Base-by-base conservation (phyloP, 2,888 invertebrate genomes). In the Callosobruchus maculatus region DNA sequence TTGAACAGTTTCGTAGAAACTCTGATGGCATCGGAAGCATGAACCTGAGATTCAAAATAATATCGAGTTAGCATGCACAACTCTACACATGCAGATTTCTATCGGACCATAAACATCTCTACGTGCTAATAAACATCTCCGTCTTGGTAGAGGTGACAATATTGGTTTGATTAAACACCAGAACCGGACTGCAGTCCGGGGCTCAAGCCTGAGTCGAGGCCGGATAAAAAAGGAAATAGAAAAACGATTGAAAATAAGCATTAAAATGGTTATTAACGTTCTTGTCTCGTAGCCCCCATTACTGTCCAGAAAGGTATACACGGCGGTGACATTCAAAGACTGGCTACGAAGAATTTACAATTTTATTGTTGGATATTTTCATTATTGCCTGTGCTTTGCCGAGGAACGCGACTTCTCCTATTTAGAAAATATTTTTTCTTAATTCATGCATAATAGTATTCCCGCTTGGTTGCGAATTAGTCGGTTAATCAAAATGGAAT, bases 351-450 rank as follows among this genome's bases (percentile, higher is more conserved):
- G 84, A 83, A 84, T 85, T 84, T 85, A 84, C 85, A 84, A 83
- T 85, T 85, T 85, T 85, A 85, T 85, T 84, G 85, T 84, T 82
- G 84, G 83, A 84, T 84, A 85, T 85, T 85, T 85, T 85, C 84
- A 85, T 85, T 85, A 84, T 84, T 83, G 80, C 84, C 82, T 79
- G 82, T 13, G 49, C 49, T 49, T 1, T 49, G 49, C 81, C 82
- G 84, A 78, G 84, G 83, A 84, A 84, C 82, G 79, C 49, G 49
- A 49, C 77, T 81, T 81, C 77, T 81, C 83, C 76, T 82, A 79
- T 82, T 80, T 77, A 81, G 81, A 80, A 79, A 81, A 81, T 79
- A 78, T 80, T 80, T 78, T 80, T 81, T 77, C 77, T 78, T 80
- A 79, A 81, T 81, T 78, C 78, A 78, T 78, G 77, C 79, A 78